phyloP scores from a whole-genome alignment of 1,140 invertebrate genomes.

The Phthorimaea operculella region DNA sequence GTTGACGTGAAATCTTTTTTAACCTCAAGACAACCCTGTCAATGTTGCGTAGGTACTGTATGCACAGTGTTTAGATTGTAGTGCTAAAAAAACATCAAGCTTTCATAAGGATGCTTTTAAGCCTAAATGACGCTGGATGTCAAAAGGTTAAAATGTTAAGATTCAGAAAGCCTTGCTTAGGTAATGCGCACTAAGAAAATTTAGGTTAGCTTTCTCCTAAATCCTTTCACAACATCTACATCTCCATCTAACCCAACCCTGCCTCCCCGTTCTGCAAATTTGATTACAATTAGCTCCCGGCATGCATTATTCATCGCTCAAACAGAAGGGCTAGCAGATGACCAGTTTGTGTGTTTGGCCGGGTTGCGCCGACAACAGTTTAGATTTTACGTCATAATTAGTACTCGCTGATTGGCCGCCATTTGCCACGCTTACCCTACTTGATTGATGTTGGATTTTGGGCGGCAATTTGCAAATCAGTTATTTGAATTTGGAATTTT shows the following conservation, averaged over 20 bases:
- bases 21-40: too few relatives aligned
- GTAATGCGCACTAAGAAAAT: neutral
- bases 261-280: slow-evolving; percentile 36
- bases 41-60: too few relatives aligned
- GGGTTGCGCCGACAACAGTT: neutral
- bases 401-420: too few relatives aligned
- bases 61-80: too few relatives aligned
- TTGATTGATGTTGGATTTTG: too few relatives aligned
- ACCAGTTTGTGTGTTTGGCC: slow-evolving; percentile 38
- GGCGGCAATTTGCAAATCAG: too few relatives aligned
- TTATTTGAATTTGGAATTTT: too few relatives aligned
- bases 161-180: neutral
- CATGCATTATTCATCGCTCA: slow-evolving; percentile 62
- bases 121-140: too few relatives aligned
- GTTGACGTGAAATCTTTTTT: too few relatives aligned
- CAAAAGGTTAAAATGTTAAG: neutral
- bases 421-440: too few relatives aligned
- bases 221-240: neutral
- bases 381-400: too few relatives aligned
- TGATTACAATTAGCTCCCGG: slow-evolving; percentile 62
- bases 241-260: slow-evolving; percentile 2
- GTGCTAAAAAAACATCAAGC: too few relatives aligned
- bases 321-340: slow-evolving; percentile 58
- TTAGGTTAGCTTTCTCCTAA: neutral
- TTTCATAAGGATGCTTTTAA: neutral